Conservation (phyloP, 2,113 vertebrate species). For the Zootoca vivipara region DNA sequence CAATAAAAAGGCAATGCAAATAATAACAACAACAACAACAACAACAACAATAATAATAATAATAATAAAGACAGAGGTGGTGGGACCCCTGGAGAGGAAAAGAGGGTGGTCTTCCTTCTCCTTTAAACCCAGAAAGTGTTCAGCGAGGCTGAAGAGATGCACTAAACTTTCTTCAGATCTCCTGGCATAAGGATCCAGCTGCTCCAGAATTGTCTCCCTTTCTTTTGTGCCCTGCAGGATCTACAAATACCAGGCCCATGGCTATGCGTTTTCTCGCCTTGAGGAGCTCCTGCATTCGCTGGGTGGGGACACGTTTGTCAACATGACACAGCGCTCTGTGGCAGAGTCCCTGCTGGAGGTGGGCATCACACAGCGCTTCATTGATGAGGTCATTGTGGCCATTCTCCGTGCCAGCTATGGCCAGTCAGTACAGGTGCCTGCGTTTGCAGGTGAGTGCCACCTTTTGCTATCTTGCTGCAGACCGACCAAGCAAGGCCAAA, state of each 20-base stretch:
- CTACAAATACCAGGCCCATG: slow-evolving; percentile 97
- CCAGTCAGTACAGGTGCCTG: slow-evolving; percentile 91
- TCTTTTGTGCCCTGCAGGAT: slow-evolving; percentile 77
- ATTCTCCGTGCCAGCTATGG: slow-evolving; percentile 93
- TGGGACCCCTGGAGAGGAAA: neutral
- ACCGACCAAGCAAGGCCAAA: neutral
- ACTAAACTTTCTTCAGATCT: neutral
- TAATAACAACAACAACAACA: no score
- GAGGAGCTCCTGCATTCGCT: slow-evolving; percentile 91
- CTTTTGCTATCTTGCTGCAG: neutral
- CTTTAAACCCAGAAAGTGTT: neutral
- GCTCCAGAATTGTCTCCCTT: neutral
- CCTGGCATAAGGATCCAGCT: no score
- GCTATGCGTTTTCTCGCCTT: slow-evolving; percentile 93
- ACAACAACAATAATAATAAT: no score
- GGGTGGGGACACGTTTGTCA: slow-evolving; percentile 90
- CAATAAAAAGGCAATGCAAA: no score
- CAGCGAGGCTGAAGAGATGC: neutral
- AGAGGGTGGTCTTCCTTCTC: neutral
- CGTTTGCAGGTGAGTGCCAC: slow-evolving; percentile 86
- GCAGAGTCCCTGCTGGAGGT: slow-evolving; percentile 91
- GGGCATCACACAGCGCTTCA: slow-evolving; percentile 94
- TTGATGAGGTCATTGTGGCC: slow-evolving; percentile 91
- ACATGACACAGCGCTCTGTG: slow-evolving; percentile 92
- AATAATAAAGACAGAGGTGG: fast-evolving